Percentiles rank a stretch among this genome's conserved stretches.
Conservation (phyloP, 2,113 vertebrate genomes). For the Serinus canaria region DNA sequence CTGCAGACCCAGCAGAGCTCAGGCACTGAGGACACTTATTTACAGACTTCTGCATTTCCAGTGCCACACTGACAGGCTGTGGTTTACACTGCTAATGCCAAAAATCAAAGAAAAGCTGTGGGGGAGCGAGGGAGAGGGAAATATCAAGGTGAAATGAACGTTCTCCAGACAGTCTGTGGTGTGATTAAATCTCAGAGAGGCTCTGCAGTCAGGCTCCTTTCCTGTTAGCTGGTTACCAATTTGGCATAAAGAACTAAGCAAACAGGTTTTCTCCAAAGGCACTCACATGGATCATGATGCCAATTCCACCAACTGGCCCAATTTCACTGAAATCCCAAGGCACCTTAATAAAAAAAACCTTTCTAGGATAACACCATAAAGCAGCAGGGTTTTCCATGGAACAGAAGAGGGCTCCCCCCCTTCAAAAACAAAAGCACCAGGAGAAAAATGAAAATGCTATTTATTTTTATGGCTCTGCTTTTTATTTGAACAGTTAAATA, state of each 20-base stretch:
- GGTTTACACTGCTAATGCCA: neutral
- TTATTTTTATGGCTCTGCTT: slow-evolving; percentile 59
- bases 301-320: slow-evolving; percentile 62
- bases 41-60: neutral
- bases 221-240: slow-evolving; percentile 53
- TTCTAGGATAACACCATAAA: slow-evolving; percentile 48
- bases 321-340: slow-evolving; percentile 64
- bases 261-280: slow-evolving; percentile 72
- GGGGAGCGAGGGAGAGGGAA: neutral
- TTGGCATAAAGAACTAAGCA: slow-evolving; percentile 72
- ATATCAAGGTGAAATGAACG: slow-evolving; percentile 34
- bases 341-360: slow-evolving; percentile 45
- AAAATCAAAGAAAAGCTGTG: slow-evolving; percentile 8
- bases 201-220: slow-evolving; percentile 30
- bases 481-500: slow-evolving; percentile 42
- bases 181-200: slow-evolving; percentile 62
- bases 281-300: slow-evolving; percentile 40
- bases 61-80: neutral
- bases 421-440: slow-evolving; percentile 55
- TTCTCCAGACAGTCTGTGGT: slow-evolving; percentile 31
- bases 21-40: neutral
- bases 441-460: slow-evolving; percentile 70
- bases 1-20: neutral
- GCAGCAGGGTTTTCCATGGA: slow-evolving; percentile 60
- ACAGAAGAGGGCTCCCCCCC: slow-evolving; percentile 26